Conservation (phyloP, 2,113 vertebrate genomes). For the Nothobranchius furzeri region DNA sequence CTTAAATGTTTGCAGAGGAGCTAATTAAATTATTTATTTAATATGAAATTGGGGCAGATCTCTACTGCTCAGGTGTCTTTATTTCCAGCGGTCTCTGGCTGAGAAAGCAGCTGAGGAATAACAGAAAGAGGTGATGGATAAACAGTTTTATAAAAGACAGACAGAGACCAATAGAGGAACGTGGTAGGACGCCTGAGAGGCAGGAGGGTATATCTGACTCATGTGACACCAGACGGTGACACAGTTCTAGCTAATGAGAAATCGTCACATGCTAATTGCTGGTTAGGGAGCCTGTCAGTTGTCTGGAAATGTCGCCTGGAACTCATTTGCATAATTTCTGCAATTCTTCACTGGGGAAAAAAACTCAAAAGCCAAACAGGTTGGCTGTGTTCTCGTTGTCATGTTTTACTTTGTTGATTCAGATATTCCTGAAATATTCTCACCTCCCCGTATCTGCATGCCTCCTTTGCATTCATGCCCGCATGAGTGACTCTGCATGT, state of each 20-base stretch:
- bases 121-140: neutral
- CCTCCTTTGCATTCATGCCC: constrained; percentile 27
- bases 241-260: constrained; percentile 49
- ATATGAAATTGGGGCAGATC: too few relatives aligned
- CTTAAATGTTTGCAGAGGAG: too few relatives aligned
- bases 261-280: constrained; percentile 61
- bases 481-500: constrained; percentile 30
- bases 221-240: constrained; percentile 51
- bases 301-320: constrained; percentile 44
- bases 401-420: neutral
- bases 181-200: constrained; percentile 36
- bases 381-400: neutral
- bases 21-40: neutral
- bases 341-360: constrained; percentile 2
- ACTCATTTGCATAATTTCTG: constrained; percentile 63
- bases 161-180: constrained; percentile 35
- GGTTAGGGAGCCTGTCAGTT: constrained; percentile 64
- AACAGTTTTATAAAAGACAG: neutral
- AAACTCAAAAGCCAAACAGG: constrained; percentile 19
- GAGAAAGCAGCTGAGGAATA: neutral
- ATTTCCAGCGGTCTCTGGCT: too few relatives aligned
- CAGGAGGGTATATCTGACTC: constrained; percentile 42
- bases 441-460: constrained; percentile 10
- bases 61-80: too few relatives aligned
- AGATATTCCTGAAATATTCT: constrained; percentile 27